Conservation (phyloP, 2,113 vertebrate species). For the Channa maculata region DNA sequence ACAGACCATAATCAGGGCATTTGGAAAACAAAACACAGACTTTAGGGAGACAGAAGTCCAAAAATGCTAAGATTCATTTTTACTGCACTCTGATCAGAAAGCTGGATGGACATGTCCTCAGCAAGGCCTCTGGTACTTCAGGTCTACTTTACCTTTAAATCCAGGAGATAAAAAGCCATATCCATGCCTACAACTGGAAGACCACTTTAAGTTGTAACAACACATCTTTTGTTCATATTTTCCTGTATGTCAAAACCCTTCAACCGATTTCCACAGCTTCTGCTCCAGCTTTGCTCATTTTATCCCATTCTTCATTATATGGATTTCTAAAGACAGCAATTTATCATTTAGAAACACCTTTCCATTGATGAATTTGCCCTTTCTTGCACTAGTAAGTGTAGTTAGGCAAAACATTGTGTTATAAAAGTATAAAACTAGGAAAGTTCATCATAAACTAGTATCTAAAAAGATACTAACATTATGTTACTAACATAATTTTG, state of each 20-base stretch:
- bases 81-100: not conserved
- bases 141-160: not conserved
- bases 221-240: slow-evolving; percentile 13
- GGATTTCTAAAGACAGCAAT: not conserved
- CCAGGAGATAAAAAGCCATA: not conserved
- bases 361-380: not conserved
- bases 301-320: not conserved
- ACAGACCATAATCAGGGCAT: no score
- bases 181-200: not conserved
- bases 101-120: not conserved
- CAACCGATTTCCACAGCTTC: not conserved
- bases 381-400: not conserved
- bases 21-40: no score
- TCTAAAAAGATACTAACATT: no score
- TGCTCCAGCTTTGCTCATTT: not conserved
- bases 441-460: not conserved
- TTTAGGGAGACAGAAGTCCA: no score
- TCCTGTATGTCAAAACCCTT: not conserved
- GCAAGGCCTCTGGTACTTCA: slow-evolving; percentile 1
- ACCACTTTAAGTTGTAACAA: slow-evolving; percentile 5
- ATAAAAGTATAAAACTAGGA: not conserved
- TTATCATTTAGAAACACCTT: not conserved
- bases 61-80: no score
- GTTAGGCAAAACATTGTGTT: not conserved
- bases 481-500: slow-evolving; percentile 24